Evolutionary conservation across 2,113 vertebrate genomes (phyloP).

Genomic region (Hippolais icterina): DNA sequence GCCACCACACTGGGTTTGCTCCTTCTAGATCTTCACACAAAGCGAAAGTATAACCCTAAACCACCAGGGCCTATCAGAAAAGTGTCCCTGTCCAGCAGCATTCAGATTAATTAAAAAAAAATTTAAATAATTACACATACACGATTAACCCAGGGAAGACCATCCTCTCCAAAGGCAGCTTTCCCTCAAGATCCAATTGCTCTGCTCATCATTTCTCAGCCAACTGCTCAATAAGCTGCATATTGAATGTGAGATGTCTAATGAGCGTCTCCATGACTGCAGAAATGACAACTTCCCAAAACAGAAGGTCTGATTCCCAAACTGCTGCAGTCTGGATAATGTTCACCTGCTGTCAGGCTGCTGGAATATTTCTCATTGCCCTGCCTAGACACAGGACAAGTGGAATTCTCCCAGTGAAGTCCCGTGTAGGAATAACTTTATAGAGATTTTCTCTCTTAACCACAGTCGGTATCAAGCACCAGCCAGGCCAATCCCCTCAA

Average conservation of each 20-base stretch:
- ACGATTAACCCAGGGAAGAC: rapidly evolving
- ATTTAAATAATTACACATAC: background rate
- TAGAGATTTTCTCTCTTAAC: rapidly evolving
- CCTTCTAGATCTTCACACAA: background rate
- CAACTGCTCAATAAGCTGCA: background rate
- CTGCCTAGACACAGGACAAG: background rate
- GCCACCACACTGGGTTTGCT: background rate
- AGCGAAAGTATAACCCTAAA: background rate
- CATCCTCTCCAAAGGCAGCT: background rate
- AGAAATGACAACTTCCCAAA: background rate
- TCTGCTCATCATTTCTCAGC: background rate
- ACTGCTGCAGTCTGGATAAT: background rate
- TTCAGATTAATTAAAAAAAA: background rate
- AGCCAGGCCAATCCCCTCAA: background rate
- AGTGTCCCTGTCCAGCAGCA: rapidly evolving
- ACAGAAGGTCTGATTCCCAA: background rate
- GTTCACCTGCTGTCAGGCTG: background rate
- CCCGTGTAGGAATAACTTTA: rapidly evolving
- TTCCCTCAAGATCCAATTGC: background rate
- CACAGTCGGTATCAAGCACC: rapidly evolving
- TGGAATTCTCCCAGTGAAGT: background rate
- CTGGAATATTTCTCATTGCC: background rate
- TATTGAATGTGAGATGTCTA: background rate
- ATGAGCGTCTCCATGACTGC: background rate
- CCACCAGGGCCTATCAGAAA: background rate